Evolutionary conservation across 2,797 vertebrate genomes (phyloP), one percentile per base, ranked within the genome.

Genomic region (Crenuchus spilurus): DNA sequence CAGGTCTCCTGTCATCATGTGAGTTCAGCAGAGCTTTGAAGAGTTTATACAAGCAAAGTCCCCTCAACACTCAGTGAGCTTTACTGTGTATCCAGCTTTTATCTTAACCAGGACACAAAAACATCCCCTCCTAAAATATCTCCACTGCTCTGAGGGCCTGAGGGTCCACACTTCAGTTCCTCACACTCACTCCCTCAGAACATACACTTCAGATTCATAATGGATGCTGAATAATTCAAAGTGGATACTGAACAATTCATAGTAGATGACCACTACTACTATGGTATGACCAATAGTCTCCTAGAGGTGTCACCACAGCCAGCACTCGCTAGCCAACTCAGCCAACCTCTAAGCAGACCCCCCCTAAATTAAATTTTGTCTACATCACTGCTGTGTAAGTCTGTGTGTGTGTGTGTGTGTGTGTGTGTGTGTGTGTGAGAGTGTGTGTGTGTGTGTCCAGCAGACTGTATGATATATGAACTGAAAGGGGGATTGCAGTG

Each of bases 381-480:
- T 4, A 37, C 35, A 37, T 4, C 4, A 26, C 16, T 69, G 26
- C n/a, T 33, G 62, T n/a, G 46, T 68, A 48, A 18, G 41, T 20
- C 7, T 63, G 20, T 6, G 65, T 22, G 16, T 57, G 33, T 66
- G 41, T 35, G 6, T 76, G 51, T 42, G 64, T 49, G 37, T 71
- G 61, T 26, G 55, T 60, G 16, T 37, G 62, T 65, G 37, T 62
- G 49, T 63, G 67, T 74, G 41, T 54, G 58, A 73, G 73, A 54
- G n/a, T n/a, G n/a, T 49, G 33, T 72, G 61, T 26, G 57, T 57
- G 13, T 39, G 68, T 65, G 31, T 62, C 10, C 80, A 73, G 49
- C 58, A 70, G 68, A 66, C 69, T 63, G 67, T 74, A 44, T 54
- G 44, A 74, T 74, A 60, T 76, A 64, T 58, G 55, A 64, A 54